phyloP scores from a whole-genome alignment of 2,113 vertebrate genomes.

The Cyprinodon brontotheroides region DNA sequence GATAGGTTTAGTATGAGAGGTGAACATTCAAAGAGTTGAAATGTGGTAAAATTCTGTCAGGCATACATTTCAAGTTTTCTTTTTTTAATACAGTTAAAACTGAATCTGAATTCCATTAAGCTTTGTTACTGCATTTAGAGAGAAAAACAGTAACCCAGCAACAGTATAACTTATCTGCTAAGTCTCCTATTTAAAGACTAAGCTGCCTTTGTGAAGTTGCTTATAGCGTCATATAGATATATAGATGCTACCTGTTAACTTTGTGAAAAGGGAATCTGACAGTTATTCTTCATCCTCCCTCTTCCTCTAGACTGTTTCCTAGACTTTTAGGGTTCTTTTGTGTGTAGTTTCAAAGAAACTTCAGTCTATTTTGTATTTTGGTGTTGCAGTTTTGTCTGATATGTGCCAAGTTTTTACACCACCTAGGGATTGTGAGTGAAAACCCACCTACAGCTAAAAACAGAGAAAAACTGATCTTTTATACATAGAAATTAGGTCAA shows the following conservation, averaged over 20 bases:
- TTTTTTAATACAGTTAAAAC: background rate
- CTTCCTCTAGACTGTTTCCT: conserved; percentile 9
- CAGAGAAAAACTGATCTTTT: conserved; percentile 33
- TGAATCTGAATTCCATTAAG: background rate
- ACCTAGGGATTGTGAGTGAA: conserved; percentile 33
- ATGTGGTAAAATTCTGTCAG: too few relatives aligned
- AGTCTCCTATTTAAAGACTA: background rate
- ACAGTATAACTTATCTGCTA: background rate
- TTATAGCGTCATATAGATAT: background rate
- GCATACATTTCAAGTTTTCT: background rate
- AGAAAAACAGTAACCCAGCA: background rate
- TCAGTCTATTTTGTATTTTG: background rate
- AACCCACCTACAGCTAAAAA: conserved; percentile 31
- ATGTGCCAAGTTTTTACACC: conserved; percentile 30
- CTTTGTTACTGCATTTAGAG: background rate
- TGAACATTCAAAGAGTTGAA: too few relatives aligned
- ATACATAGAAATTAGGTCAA: conserved; percentile 54
- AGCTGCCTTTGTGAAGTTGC: background rate
- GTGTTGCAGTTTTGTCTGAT: conserved; percentile 38
- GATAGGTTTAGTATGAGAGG: too few relatives aligned
- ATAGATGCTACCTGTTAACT: background rate
- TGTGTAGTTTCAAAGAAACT: background rate
- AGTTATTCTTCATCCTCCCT: background rate
- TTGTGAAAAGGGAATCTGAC: conserved; percentile 10
- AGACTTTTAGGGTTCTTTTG: background rate